phyloP scores from a whole-genome alignment of 1,140 invertebrate genomes.

The Drosophila arawakana region DNA sequence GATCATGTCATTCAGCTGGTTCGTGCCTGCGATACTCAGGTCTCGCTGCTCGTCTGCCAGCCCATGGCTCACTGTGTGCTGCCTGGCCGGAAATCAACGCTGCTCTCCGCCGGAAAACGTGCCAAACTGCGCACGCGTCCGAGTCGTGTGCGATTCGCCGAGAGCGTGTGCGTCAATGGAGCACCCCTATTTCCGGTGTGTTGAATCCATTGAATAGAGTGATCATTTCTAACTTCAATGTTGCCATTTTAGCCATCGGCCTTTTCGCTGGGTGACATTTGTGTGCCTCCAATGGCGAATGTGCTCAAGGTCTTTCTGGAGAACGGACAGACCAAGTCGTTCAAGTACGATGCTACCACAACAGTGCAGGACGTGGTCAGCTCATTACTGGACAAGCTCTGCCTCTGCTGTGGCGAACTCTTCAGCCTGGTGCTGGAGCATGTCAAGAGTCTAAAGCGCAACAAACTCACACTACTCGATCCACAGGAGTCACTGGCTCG shows the following conservation, averaged over 20 bases:
- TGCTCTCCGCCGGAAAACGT: constrained; percentile 94
- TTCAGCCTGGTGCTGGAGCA: constrained; percentile 96
- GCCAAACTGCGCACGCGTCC: constrained; percentile 92
- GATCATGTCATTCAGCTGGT: constrained; percentile 96
- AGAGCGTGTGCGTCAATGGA: constrained; percentile 94
- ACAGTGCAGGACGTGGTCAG: constrained; percentile 93
- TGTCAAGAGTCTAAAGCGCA: constrained; percentile 93
- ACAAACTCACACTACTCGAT: constrained; percentile 93
- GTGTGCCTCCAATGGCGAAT: constrained; percentile 95
- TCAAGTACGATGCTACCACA: constrained; percentile 96
- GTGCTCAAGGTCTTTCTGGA: constrained; percentile 97
- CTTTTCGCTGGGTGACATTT: constrained; percentile 91
- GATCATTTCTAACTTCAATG: neutral
- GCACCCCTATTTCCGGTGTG: constrained; percentile 90
- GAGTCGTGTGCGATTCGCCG: constrained; percentile 94
- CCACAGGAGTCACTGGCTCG: constrained; percentile 93
- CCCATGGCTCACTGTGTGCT: constrained; percentile 89
- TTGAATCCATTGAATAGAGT: neutral
- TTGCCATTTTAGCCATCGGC: constrained; percentile 88
- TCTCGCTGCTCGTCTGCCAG: constrained; percentile 92
- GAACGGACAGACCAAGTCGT: constrained; percentile 98
- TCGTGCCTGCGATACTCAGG: constrained; percentile 90
- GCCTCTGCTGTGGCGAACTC: constrained; percentile 91
- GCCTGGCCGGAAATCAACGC: constrained; percentile 90
- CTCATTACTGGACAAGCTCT: constrained; percentile 94